Conservation (phyloP, 2,797 vertebrate species). For the Poeciliopsis gracilis region DNA sequence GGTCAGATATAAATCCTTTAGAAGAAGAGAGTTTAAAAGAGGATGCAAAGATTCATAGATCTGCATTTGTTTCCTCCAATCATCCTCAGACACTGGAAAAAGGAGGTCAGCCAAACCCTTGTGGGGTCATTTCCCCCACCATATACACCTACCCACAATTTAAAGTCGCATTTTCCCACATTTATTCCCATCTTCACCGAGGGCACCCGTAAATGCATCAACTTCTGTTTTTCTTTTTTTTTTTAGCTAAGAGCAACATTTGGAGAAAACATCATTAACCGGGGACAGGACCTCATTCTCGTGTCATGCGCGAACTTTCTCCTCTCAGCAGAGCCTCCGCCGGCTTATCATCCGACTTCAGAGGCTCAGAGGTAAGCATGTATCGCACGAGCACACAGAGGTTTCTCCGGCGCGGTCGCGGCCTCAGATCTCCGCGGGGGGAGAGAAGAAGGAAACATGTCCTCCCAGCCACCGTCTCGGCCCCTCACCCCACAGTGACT, state of each 20-base stretch:
- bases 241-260: background rate
- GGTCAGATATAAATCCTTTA: background rate
- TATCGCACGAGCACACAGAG: background rate
- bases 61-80: background rate
- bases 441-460: slow-evolving; percentile 19
- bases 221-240: background rate
- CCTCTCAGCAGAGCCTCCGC: background rate
- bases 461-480: slow-evolving; percentile 26
- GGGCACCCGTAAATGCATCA: background rate
- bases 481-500: slow-evolving; percentile 35
- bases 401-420: background rate
- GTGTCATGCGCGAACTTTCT: background rate
- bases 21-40: background rate
- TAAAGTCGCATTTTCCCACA: background rate
- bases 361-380: slow-evolving; percentile 6
- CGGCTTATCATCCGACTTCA: slow-evolving; percentile 4
- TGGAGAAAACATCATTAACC: background rate
- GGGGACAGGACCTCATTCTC: background rate
- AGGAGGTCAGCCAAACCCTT: background rate
- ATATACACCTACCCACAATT: background rate
- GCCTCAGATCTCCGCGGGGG: slow-evolving; percentile 24
- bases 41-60: background rate
- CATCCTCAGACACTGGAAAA: background rate
- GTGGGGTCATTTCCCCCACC: background rate
- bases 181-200: background rate